Conservation (phyloP, 2,888 invertebrate genomes). For the Bellardia bayeri region DNA sequence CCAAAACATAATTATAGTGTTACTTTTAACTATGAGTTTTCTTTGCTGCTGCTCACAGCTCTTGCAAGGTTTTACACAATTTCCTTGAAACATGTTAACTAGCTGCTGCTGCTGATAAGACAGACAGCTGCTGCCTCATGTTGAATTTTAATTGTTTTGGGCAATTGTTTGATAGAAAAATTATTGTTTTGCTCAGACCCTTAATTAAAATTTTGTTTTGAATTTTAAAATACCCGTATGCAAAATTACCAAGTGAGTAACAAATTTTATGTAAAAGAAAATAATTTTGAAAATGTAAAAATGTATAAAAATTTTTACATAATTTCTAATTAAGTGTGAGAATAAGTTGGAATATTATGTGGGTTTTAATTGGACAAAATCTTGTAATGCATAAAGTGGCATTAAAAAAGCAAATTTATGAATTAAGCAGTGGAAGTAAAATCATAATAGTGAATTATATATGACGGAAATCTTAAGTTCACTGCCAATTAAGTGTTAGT, state of each 20-base stretch:
- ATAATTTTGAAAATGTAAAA: conserved; percentile 17
- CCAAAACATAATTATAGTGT: conserved; percentile 64
- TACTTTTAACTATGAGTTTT: conserved; percentile 34
- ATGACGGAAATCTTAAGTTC: not conserved
- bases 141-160: conserved; percentile 63
- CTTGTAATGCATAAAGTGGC: not conserved
- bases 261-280: conserved; percentile 50
- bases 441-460: too few relatives aligned
- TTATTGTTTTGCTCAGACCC: conserved; percentile 41
- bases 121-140: conserved; percentile 56
- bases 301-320: conserved; percentile 38
- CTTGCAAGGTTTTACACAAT: not conserved
- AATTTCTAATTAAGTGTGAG: conserved; percentile 49
- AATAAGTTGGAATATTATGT: conserved; percentile 8
- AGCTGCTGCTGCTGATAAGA: conserved; percentile 22
- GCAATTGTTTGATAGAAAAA: conserved; percentile 52
- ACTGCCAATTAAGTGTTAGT: too few relatives aligned
- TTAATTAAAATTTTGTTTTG: conserved; percentile 23
- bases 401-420: not conserved
- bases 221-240: conserved; percentile 70
- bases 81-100: conserved; percentile 36
- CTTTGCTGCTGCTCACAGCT: not conserved
- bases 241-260: conserved; percentile 46
- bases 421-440: not conserved
- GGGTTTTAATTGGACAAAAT: conserved; percentile 25